Evolutionary conservation across 2,113 vertebrate species (phyloP).

Genomic region (Phoxinus phoxinus): DNA sequence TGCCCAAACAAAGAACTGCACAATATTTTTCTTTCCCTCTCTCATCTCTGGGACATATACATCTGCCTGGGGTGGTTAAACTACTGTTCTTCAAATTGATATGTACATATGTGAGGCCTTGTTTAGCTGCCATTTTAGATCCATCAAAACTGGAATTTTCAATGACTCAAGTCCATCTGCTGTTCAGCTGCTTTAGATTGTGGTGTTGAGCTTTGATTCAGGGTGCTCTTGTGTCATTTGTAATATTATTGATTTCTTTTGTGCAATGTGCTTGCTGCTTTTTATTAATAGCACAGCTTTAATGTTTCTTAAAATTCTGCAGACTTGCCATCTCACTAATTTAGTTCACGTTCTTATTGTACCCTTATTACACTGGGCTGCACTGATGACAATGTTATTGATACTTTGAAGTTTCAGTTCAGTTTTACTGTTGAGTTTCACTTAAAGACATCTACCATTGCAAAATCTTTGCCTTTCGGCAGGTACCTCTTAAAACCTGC

Average conservation of each 20-base stretch:
- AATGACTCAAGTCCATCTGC: neutral
- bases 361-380: conserved; percentile 15
- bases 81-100: conserved; percentile 52
- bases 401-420: conserved; percentile 21
- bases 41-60: conserved; percentile 24
- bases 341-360: conserved; percentile 8
- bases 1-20: conserved; percentile 51
- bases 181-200: conserved; percentile 5
- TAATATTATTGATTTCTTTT: conserved; percentile 21
- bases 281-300: conserved; percentile 37
- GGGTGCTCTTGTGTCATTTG: conserved; percentile 47
- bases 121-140: neutral
- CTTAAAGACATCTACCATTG: neutral
- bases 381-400: conserved; percentile 1
- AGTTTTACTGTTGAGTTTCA: neutral
- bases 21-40: conserved; percentile 24
- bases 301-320: conserved; percentile 32
- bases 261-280: conserved; percentile 46
- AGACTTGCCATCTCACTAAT: neutral
- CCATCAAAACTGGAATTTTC: neutral
- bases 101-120: conserved; percentile 27
- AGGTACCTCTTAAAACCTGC: neutral
- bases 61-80: conserved; percentile 15
- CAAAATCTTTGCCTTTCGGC: conserved; percentile 1
- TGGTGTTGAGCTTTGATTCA: conserved; percentile 13